These are phyloP conservation scores for Equus quagga DNA, from an alignment of 2,113 vertebrate species.

Conservation along the genomic window DNA sequence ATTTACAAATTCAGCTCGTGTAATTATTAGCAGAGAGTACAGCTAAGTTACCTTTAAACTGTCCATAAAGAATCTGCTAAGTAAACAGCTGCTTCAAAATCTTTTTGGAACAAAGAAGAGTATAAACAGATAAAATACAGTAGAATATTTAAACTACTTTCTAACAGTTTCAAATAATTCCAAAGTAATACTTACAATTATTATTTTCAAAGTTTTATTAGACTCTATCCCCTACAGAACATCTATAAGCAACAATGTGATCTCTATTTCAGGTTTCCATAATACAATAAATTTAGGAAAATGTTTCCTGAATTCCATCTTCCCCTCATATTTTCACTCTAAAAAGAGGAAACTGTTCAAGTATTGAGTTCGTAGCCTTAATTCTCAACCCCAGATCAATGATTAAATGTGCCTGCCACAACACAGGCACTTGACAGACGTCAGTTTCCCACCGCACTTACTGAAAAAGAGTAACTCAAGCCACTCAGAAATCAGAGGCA, in stretches of 20 bases:
- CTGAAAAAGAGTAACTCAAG: conserved; percentile 1
- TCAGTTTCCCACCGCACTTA: background rate
- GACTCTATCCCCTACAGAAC: background rate
- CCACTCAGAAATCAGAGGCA: background rate
- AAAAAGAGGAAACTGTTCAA: background rate
- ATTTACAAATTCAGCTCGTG: background rate
- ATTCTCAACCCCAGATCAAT: background rate
- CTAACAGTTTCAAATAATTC: conserved; percentile 42
- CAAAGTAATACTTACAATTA: conserved; percentile 38
- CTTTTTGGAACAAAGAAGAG: conserved; percentile 32
- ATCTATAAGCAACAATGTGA: background rate
- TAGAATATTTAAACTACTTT: conserved; percentile 40
- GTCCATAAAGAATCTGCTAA: background rate
- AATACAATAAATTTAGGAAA: conserved; percentile 41
- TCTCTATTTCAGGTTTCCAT: conserved; percentile 49
- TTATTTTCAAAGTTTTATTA: conserved; percentile 21
- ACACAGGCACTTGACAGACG: background rate
- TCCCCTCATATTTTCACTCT: conserved; percentile 53
- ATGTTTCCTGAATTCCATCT: conserved; percentile 58
- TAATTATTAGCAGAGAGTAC: background rate
- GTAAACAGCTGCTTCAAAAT: conserved; percentile 31
- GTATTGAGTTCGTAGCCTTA: background rate
- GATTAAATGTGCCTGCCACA: background rate
- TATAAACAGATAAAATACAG: conserved; percentile 18
- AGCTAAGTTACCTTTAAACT: background rate